Evolutionary conservation across 2,888 invertebrate genomes (phyloP).

Genomic region (Nemotelus pantherinus): DNA sequence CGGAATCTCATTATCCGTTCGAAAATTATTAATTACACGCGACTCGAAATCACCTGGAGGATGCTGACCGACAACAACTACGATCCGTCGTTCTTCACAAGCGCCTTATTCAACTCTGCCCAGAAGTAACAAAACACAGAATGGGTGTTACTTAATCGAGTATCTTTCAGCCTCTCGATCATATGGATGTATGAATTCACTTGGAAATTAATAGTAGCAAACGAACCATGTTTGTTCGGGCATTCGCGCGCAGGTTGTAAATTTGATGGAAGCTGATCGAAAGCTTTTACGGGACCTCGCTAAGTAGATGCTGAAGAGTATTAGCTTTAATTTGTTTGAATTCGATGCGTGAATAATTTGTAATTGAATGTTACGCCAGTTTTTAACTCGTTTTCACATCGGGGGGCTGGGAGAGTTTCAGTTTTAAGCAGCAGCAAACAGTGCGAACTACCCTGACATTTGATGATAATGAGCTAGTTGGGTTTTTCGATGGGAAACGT

Average conservation of each 20-base stretch:
- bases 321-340: constrained; percentile 40
- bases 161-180: constrained; percentile 21
- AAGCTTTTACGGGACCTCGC: constrained; percentile 37
- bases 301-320: constrained; percentile 37
- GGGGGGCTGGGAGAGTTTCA: constrained; percentile 36
- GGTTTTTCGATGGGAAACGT: not conserved
- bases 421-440: not conserved
- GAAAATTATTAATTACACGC: constrained; percentile 45
- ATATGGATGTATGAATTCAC: constrained; percentile 9
- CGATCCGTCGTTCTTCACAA: not conserved
- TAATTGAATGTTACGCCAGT: constrained; percentile 50
- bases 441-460: constrained; percentile 29
- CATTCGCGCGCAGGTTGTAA: constrained; percentile 3
- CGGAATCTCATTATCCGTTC: constrained; percentile 42
- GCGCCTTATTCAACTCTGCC: not conserved
- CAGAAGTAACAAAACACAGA: constrained; percentile 28
- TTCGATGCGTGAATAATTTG: constrained; percentile 46
- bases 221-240: not conserved
- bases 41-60: constrained; percentile 26
- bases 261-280: not conserved
- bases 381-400: constrained; percentile 44
- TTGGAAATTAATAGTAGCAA: not conserved
- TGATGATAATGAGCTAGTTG: constrained; percentile 7
- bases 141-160: constrained; percentile 39
- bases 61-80: not conserved